A percentile compares a stretch with the other conserved stretches of the same genome.
phyloP scores from a whole-genome alignment of 2,113 vertebrate species.

The Puma concolor region DNA sequence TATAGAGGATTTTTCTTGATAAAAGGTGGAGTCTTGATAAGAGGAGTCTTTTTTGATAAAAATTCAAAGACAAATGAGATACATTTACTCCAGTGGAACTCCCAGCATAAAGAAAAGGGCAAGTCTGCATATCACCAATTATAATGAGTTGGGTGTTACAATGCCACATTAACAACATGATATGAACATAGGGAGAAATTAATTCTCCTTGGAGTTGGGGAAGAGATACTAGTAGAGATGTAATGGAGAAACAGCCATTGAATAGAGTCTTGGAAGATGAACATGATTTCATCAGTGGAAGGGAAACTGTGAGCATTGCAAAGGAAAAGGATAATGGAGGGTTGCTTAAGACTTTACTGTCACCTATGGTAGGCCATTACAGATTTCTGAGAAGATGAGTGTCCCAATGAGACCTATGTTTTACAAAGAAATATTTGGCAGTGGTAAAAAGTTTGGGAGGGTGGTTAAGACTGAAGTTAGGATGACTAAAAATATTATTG shows the following conservation, averaged over 20 bases:
- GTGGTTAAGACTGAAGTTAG: not conserved
- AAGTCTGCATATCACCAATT: not conserved
- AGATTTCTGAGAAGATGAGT: slow-evolving; percentile 2
- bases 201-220: not conserved
- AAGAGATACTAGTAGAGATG: not conserved
- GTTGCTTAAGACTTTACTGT: not conserved
- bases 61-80: not conserved
- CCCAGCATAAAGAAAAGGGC: not conserved
- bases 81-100: not conserved
- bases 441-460: not conserved
- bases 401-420: not conserved
- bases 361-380: not conserved
- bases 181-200: not conserved
- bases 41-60: not conserved
- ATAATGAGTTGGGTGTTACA: not conserved
- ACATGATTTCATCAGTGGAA: not conserved
- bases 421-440: not conserved
- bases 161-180: not conserved
- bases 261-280: not conserved
- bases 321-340: not conserved
- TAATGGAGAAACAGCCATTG: not conserved
- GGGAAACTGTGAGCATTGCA: not conserved
- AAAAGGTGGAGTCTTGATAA: too few species aligned
- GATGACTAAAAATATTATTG: not conserved
- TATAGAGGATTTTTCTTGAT: slow-evolving; percentile 36